Evolutionary conservation across 2,888 invertebrate species (phyloP).

Genomic region (Hyposoter didymator): DNA sequence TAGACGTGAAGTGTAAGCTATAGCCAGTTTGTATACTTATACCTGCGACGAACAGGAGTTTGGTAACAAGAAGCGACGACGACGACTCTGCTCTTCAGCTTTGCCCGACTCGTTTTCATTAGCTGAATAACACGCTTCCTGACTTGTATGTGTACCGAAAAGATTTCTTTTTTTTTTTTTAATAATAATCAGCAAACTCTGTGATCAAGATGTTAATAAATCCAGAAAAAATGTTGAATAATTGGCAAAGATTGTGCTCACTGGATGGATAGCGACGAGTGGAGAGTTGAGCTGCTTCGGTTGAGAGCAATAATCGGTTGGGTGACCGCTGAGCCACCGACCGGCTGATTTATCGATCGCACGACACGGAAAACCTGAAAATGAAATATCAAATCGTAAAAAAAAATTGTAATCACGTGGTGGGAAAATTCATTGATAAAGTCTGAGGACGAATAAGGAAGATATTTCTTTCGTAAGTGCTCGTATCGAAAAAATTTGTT

Average conservation of each 20-base stretch:
- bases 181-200: slow-evolving; percentile 26
- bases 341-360: neutral
- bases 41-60: slow-evolving; percentile 55
- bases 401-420: neutral
- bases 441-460: neutral
- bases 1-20: slow-evolving; percentile 60
- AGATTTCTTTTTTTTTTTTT: slow-evolving; percentile 23
- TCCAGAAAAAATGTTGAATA: neutral
- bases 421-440: neutral
- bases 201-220: neutral
- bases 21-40: slow-evolving; percentile 29
- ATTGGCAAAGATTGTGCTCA: neutral
- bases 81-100: slow-evolving; percentile 41
- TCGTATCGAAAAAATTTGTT: slow-evolving; percentile 3
- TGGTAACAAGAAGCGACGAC: slow-evolving; percentile 64
- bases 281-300: no score
- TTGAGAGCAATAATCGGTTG: no score
- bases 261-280: no score
- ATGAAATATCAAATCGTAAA: neutral
- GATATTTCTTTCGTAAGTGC: neutral
- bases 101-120: slow-evolving; percentile 61
- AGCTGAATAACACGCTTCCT: slow-evolving; percentile 44
- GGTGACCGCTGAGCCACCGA: no score
- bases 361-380: no score
- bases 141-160: slow-evolving; percentile 8